These are phyloP conservation scores for Eucriotettix oculatus DNA, from an alignment of 2,888 invertebrate genomes.

Conservation along the genomic window DNA sequence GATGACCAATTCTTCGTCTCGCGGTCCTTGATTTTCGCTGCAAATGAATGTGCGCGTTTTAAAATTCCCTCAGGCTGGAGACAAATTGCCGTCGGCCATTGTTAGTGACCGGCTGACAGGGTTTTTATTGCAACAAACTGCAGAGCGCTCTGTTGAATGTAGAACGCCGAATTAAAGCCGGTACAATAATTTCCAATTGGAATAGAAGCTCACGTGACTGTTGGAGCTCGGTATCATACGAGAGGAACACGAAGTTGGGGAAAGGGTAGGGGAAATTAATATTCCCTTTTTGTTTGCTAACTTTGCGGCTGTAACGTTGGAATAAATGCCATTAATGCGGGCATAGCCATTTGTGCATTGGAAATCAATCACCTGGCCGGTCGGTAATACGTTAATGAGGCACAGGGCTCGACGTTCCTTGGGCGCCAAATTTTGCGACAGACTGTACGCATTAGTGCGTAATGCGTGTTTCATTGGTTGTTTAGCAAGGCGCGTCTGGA, in stretches of 20 bases:
- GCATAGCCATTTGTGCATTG: neutral
- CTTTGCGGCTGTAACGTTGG: neutral
- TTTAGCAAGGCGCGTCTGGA: neutral
- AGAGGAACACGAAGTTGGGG: too few species aligned
- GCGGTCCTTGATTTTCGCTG: too few species aligned
- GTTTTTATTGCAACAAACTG: too few species aligned
- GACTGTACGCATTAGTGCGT: neutral
- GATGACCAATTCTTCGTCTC: too few species aligned
- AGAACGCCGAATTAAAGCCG: neutral
- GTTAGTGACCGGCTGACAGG: too few species aligned
- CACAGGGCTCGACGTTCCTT: neutral
- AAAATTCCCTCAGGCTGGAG: too few species aligned
- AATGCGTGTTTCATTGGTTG: conserved; percentile 6
- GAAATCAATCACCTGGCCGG: conserved; percentile 1
- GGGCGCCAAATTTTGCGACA: neutral
- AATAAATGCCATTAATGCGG: neutral
- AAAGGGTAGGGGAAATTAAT: neutral
- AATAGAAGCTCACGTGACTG: neutral
- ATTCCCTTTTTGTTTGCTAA: neutral
- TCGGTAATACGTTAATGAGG: conserved; percentile 1
- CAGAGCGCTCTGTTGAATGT: too few species aligned
- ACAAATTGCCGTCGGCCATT: too few species aligned
- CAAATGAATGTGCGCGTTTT: too few species aligned
- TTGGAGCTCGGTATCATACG: neutral
- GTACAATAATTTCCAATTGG: neutral